Evolutionary conservation across 1,140 invertebrate species (phyloP).

Genomic region (Trichomalopsis sarcophagae): DNA sequence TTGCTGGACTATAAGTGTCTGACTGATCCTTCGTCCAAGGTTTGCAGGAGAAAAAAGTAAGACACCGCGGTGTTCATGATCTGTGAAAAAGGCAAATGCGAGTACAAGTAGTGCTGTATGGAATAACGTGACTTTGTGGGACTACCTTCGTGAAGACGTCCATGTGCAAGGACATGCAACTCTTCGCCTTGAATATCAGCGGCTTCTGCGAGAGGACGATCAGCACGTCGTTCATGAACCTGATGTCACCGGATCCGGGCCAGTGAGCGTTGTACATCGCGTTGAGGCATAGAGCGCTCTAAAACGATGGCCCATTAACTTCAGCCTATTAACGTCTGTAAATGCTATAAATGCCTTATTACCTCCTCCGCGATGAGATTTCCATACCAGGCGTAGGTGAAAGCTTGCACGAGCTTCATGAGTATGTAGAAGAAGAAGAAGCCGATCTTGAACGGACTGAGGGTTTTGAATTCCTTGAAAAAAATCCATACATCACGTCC

Average conservation of each 20-base stretch:
- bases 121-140: too few relatives aligned
- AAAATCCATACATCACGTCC: background rate
- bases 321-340: background rate
- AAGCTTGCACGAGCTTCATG: slow-evolving; percentile 12
- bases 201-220: slow-evolving; percentile 57
- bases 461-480: background rate
- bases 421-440: slow-evolving; percentile 8
- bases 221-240: slow-evolving; percentile 44
- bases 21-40: slow-evolving; percentile 24
- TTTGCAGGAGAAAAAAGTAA: slow-evolving; percentile 57
- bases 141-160: slow-evolving; percentile 56
- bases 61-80: slow-evolving; percentile 56
- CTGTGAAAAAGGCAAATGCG: slow-evolving; percentile 38
- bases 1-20: too few relatives aligned
- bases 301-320: background rate
- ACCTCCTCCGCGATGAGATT: slow-evolving; percentile 1
- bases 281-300: slow-evolving; percentile 22
- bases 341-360: background rate
- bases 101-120: too few relatives aligned
- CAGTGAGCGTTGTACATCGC: slow-evolving; percentile 44
- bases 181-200: slow-evolving; percentile 53
- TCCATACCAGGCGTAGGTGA: slow-evolving; percentile 15
- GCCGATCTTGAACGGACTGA: background rate
- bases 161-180: slow-evolving; percentile 55
- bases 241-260: slow-evolving; percentile 41